Percentiles rank a stretch among this genome's conserved stretches.
These are phyloP conservation scores for Amphimallon solstitiale DNA, from an alignment of 2,888 invertebrate genomes.

Conservation along the genomic window DNA sequence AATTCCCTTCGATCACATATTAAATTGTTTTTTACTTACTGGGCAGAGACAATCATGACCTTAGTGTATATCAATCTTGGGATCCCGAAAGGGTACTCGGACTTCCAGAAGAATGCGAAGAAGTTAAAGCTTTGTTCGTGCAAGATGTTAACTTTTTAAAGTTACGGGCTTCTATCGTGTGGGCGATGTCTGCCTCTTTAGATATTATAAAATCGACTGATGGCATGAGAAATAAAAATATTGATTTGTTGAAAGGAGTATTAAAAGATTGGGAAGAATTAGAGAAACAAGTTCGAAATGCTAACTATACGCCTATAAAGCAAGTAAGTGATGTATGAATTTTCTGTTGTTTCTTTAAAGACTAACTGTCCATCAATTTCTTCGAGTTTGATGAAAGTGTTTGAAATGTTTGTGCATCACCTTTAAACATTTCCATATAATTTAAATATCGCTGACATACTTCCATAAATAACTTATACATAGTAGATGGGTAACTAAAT, in stretches of 20 bases:
- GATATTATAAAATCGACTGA: slow-evolving; percentile 55
- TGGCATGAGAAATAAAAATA: slow-evolving; percentile 51
- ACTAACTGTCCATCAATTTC: too few species aligned
- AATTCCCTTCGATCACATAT: neutral
- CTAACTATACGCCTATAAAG: slow-evolving; percentile 41
- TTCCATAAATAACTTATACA: too few species aligned
- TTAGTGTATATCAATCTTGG: slow-evolving; percentile 76
- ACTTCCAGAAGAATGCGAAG: slow-evolving; percentile 59
- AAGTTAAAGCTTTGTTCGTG: slow-evolving; percentile 51
- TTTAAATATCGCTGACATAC: too few species aligned
- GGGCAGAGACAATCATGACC: slow-evolving; percentile 81
- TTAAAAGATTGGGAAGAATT: slow-evolving; percentile 54
- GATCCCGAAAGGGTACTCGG: slow-evolving; percentile 67
- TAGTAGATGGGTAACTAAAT: too few species aligned
- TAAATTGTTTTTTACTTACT: slow-evolving; percentile 40
- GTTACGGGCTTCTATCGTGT: slow-evolving; percentile 53
- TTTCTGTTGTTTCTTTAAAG: too few species aligned
- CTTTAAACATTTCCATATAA: too few species aligned
- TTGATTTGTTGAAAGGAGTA: slow-evolving; percentile 50
- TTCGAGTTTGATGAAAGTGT: too few species aligned
- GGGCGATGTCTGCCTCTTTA: slow-evolving; percentile 51
- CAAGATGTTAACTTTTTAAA: slow-evolving; percentile 58
- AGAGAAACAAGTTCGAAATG: slow-evolving; percentile 39
- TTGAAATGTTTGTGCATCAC: too few species aligned
- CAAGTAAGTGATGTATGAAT: too few species aligned